Base-by-base conservation (phyloP, 2,797 vertebrate genomes). In the Acanthiza pusilla region DNA sequence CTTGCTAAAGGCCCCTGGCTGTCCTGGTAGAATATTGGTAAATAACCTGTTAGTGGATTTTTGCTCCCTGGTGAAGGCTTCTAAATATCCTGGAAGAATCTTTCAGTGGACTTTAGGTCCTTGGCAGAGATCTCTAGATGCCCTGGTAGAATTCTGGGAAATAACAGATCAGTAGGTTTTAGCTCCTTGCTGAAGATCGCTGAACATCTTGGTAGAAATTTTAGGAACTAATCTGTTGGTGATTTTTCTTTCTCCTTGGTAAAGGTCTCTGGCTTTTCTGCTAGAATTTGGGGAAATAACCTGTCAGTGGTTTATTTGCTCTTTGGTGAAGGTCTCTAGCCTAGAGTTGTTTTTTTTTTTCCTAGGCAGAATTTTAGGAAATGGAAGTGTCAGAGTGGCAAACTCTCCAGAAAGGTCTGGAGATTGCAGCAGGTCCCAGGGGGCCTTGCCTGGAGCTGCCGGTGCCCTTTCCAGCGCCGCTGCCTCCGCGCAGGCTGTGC, bases 401-500 rank as follows among this genome's bases (percentile, higher is more conserved):
- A 2, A 4, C 4, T 14, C 7, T 8, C 40, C 81, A 68, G 87
- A 53, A 48, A 42, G 36, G 34, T 20, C 77, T n/a, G 71, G 80
- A 26, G 20, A 26, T 45, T 3, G 10, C 20, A 17, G 67, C 63
- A 3, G 15, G 26, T 63, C 80, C 48, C 10, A 1, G 11, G n/a
- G n/a, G 51, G 8, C 48, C 22, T n/a, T 34, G 48, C 0, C 22
- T 0, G 30, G 81, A 36, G 71, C 53, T 4, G 38, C 6, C 0
- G 34, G 65, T 14, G 57, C 11, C 1, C 1, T 8, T 67, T 13
- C 63, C 50, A 17, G 43, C 70, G 0, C 30, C 40, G 12, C 36
- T 36, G 36, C 36, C 36, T 36, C 36, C 36, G 36, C 36, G 36
- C 36, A 36, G 36, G 36, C 40, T 40, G 40, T 40, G 40, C 13